Evolutionary conservation across 2,888 invertebrate genomes (phyloP), one percentile per base, ranked within the genome.

Genomic region (Apotomis capreana): DNA sequence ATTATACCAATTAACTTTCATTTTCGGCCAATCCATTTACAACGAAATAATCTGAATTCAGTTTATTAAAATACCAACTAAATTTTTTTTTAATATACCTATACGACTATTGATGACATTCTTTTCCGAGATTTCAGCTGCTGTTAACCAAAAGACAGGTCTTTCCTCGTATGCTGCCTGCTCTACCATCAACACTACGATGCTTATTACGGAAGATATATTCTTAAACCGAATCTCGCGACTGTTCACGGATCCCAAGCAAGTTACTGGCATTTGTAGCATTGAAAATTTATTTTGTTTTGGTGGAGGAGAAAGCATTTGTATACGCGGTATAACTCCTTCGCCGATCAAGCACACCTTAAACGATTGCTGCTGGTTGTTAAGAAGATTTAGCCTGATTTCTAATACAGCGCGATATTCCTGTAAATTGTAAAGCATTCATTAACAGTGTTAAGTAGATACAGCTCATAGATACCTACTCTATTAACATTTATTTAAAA

Each of bases 281-380:
- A 80, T 37, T 4, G 86, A 81, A 26, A 86, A 78, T 72, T 84
- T 85, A 37, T 85, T 82, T 52, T 87, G 84, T 74, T 77, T 84
- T 44, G 87, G 71, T 36, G 70, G 75, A 0, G 93, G 93, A 40
- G 79, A 76, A 3, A 91, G 55, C 75, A 93, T 75, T 64, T 79
- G 76, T 76, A 93, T 88, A 74, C 93, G 87, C 0, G 93, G 93
- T 79, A 93, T 92, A 3, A 88, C 88, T 37, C 93, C 93, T 84
- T 91, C 90, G 3, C 93, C 93, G 57, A 91, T 88, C 37, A 93
- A 78, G 76, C 92, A 92, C 76, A 93, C 86, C 79, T 87, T 90
- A 75, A 88, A 93, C 4, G 88, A 86, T 74, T 89, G 84, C 75
- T 89, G 85, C 76, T 89, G 84, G 76, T 87, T 90, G 69, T 91